phyloP scores from a whole-genome alignment of 2,888 invertebrate species.

The Xestobium rufovillosum region DNA sequence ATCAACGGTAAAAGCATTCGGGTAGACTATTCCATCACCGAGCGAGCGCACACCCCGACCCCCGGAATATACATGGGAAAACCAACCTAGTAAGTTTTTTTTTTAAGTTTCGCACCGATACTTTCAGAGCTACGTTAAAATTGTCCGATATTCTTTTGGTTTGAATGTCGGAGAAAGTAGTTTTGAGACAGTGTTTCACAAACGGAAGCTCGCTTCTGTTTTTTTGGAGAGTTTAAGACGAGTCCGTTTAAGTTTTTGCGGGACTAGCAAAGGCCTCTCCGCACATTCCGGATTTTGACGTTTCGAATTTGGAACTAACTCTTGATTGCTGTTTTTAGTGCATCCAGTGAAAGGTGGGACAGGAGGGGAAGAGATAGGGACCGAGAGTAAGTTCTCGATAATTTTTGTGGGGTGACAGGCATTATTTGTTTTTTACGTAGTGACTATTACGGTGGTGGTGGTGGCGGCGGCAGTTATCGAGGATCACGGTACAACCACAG shows the following conservation, averaged over 20 bases:
- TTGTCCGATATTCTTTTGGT: too few relatives aligned
- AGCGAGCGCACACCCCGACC: conserved; percentile 93
- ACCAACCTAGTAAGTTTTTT: conserved; percentile 63
- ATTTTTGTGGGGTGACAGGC: conserved; percentile 10
- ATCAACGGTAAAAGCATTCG: conserved; percentile 89
- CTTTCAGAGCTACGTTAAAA: too few relatives aligned
- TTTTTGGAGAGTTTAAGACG: too few relatives aligned
- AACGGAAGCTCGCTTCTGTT: too few relatives aligned
- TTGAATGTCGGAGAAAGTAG: too few relatives aligned
- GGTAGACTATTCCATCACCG: conserved; percentile 93
- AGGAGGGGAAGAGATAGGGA: conserved; percentile 25
- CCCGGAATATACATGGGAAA: conserved; percentile 97
- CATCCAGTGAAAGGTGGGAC: conserved; percentile 34
- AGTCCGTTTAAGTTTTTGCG: too few relatives aligned
- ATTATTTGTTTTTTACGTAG: conserved; percentile 20
- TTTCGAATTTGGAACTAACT: too few relatives aligned
- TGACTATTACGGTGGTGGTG: conserved; percentile 28
- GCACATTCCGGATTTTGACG: too few relatives aligned
- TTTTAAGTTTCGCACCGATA: too few relatives aligned
- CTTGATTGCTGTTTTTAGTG: conserved; percentile 31
- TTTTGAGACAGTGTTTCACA: too few relatives aligned
- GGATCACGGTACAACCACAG: conserved; percentile 29
- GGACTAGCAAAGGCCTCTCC: too few relatives aligned
- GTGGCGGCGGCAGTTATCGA: conserved; percentile 14
- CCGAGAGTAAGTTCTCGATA: conserved; percentile 31